Base-by-base conservation (phyloP, 2,113 vertebrate species). In the Sitta europaea region DNA sequence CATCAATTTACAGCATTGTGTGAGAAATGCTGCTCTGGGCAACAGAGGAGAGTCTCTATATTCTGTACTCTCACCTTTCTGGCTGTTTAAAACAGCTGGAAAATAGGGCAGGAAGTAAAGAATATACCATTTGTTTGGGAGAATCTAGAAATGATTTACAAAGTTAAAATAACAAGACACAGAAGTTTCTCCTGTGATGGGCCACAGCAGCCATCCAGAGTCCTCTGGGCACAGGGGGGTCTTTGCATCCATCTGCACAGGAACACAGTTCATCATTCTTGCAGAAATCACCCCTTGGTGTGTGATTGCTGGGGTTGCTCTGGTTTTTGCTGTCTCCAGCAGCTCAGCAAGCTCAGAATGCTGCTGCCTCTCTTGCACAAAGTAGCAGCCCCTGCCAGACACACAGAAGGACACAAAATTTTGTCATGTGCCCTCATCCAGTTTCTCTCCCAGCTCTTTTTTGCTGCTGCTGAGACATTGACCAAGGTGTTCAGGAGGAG, bases 61-160 rank as follows among this genome's bases (percentile, higher is more conserved):
- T 29, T 74, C 91, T 68, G 54, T 31, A n/a, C 31, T 45, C 21
- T 90, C 70, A 35, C 27, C 14, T 68, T 63, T 86, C 35, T 88
- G 85, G 82, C 74, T 73, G 54, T 73, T 90, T 79, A 70, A 85
- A 72, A 45, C 58, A 76, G 42, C 78, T 93, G 62, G 68, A 54
- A 61, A 58, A 90, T 3, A 79, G 35, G 29, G 55, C 90, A 94
- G 85, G 90, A 93, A 95, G 70, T 85, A 82, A 62, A 87, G 62
- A 90, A 78, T 38, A 91, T 40, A 50, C 42, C 48, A 24, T 79
- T 87, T 92, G 77, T 65, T 71, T 94, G 66, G 70, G 72, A 66
- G 35, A 71, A 67, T n/a, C 18, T 75, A 72, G 6, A 84, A 86
- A 79, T 31, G 0, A 40, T 87, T 91, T 61, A 48, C 66, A 85